Evolutionary conservation across 35 echinoderm and acorn worm genomes (phyloP).

Genomic region (Acanthaster planci): DNA sequence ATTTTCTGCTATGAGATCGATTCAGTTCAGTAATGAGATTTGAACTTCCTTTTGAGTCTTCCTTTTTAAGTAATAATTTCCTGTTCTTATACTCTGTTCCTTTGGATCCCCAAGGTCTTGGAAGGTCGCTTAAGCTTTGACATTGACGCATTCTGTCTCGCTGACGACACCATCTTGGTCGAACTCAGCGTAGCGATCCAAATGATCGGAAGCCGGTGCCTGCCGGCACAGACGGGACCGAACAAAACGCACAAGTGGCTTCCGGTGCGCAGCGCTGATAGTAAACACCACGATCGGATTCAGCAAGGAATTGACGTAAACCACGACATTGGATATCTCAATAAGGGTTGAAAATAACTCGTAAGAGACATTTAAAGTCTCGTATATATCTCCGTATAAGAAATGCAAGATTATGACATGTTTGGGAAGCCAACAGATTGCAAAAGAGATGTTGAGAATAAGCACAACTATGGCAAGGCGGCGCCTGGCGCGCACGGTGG

Average conservation of each 20-base stretch:
- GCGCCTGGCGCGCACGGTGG: background rate
- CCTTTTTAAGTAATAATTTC: no score
- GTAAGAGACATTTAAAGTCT: background rate
- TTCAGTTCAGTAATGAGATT: no score
- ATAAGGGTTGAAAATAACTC: background rate
- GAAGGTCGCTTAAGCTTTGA: background rate
- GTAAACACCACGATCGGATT: background rate
- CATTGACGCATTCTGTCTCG: background rate
- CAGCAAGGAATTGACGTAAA: constrained; percentile 6
- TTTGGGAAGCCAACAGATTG: background rate
- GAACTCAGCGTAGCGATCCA: background rate
- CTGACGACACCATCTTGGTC: background rate
- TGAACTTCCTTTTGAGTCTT: no score
- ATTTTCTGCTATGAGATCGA: no score
- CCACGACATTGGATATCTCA: background rate
- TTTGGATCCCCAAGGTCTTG: no score
- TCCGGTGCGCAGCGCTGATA: background rate
- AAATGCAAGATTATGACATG: background rate
- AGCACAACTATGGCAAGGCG: background rate
- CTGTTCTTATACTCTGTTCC: no score
- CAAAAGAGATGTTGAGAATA: background rate
- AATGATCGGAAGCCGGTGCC: no score
- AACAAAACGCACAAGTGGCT: background rate
- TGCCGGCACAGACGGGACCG: background rate
- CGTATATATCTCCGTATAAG: background rate